phyloP scores from a whole-genome alignment of 2,113 vertebrate genomes.

The Uropsilus gracilis region DNA sequence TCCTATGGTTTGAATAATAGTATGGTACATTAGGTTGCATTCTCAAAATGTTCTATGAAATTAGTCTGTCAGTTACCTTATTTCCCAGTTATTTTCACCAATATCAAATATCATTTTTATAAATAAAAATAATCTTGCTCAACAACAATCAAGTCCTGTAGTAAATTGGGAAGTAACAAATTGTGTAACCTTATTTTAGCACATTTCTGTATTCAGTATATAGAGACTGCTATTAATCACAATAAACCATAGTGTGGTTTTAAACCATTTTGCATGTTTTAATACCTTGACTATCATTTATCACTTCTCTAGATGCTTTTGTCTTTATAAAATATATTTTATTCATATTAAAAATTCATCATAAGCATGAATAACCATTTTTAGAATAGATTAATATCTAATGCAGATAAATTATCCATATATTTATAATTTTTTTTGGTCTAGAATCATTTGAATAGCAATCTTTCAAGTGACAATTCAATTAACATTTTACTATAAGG shows the following conservation, averaged over 20 bases:
- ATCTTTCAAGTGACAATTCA: background rate
- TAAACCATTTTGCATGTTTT: background rate
- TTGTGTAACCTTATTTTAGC: background rate
- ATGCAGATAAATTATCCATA: background rate
- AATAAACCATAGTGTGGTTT: background rate
- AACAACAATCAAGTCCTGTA: background rate
- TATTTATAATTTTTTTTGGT: conserved; percentile 28
- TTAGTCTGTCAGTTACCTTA: background rate
- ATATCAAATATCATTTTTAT: conserved; percentile 3
- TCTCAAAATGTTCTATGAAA: background rate
- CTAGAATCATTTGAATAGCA: background rate
- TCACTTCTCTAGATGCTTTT: background rate
- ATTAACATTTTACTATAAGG: background rate
- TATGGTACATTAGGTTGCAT: background rate
- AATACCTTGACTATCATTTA: background rate
- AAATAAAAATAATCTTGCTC: background rate
- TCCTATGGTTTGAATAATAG: background rate
- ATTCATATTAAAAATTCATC: background rate
- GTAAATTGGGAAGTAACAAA: background rate
- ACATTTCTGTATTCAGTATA: background rate
- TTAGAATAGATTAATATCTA: conserved; percentile 1
- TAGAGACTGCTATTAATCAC: background rate
- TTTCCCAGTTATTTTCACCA: background rate
- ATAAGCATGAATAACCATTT: background rate
- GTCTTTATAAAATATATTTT: background rate